These are phyloP conservation scores for Phylloscopus collybita DNA, from an alignment of 2,797 vertebrate genomes.

Conservation along the genomic window DNA sequence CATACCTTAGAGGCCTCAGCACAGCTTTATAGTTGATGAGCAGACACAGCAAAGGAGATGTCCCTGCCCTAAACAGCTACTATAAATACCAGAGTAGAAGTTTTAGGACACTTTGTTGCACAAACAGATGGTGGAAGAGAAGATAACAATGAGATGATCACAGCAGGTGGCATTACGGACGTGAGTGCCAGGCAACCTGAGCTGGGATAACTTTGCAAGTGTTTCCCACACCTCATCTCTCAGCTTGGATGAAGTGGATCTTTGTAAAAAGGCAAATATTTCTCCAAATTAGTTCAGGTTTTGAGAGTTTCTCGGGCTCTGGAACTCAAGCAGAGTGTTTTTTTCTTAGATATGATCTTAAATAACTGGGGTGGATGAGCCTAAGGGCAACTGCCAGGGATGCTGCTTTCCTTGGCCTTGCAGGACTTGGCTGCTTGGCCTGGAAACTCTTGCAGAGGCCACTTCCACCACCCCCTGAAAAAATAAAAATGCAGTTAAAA, in stretches of 20 bases:
- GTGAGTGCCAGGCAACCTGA: not conserved
- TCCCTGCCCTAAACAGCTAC: not conserved
- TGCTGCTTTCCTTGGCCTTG: not conserved
- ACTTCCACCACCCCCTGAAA: not conserved
- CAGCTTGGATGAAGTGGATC: not conserved
- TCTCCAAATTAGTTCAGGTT: not conserved
- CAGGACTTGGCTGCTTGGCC: not conserved
- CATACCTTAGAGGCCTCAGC: not conserved
- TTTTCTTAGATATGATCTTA: not conserved
- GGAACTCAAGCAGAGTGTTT: not conserved
- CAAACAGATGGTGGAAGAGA: not conserved
- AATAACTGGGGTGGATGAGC: not conserved
- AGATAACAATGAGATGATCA: not conserved
- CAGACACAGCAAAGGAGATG: not conserved
- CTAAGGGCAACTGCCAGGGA: not conserved
- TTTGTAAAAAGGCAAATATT: not conserved
- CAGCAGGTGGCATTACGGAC: not conserved
- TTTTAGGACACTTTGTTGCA: not conserved
- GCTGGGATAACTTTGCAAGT: not conserved
- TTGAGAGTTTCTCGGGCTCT: not conserved
- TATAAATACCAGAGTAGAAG: not conserved
- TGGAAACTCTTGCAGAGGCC: not conserved
- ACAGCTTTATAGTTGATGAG: fast-evolving
- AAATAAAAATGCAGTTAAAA: not conserved
- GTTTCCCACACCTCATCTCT: not conserved